These are phyloP conservation scores for Chroicocephalus ridibundus DNA, from an alignment of 2,113 vertebrate genomes.

Conservation along the genomic window DNA sequence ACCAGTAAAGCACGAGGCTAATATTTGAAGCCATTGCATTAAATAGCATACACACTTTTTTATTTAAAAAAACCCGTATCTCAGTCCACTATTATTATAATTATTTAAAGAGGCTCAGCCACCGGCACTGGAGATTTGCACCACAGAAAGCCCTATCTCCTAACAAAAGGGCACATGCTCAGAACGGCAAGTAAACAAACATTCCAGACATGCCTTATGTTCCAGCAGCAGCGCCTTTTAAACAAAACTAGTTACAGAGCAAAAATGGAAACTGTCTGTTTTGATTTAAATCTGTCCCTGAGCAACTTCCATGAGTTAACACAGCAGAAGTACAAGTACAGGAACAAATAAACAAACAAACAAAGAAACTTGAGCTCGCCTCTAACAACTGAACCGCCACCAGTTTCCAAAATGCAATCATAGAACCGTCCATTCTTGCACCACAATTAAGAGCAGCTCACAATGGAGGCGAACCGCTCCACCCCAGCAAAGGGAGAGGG, in stretches of 20 bases:
- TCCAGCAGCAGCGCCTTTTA: conserved; percentile 67
- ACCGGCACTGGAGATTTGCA: not conserved
- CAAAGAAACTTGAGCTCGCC: conserved; percentile 49
- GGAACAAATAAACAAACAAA: conserved; percentile 71
- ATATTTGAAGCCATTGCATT: conserved; percentile 3
- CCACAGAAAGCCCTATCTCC: conserved; percentile 1
- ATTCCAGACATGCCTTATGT: conserved; percentile 61
- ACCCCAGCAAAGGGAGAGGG: conserved; percentile 39
- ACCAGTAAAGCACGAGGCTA: not conserved
- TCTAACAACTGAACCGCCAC: conserved; percentile 44
- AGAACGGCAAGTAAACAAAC: conserved; percentile 65
- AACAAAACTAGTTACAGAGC: conserved; percentile 73
- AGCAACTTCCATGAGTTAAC: conserved; percentile 78
- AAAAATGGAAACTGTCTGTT: conserved; percentile 79
- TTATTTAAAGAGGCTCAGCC: conserved; percentile 30
- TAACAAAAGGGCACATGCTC: conserved; percentile 58
- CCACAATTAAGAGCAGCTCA: conserved; percentile 53
- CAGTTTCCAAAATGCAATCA: conserved; percentile 51
- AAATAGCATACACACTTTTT: not conserved
- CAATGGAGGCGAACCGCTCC: conserved; percentile 22
- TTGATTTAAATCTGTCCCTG: conserved; percentile 77
- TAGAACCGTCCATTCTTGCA: conserved; percentile 20
- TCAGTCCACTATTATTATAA: not conserved
- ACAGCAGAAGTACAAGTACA: conserved; percentile 62
- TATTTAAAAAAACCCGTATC: not conserved